Conservation (phyloP, 2,797 vertebrate species). For the Molossus alvarezi region DNA sequence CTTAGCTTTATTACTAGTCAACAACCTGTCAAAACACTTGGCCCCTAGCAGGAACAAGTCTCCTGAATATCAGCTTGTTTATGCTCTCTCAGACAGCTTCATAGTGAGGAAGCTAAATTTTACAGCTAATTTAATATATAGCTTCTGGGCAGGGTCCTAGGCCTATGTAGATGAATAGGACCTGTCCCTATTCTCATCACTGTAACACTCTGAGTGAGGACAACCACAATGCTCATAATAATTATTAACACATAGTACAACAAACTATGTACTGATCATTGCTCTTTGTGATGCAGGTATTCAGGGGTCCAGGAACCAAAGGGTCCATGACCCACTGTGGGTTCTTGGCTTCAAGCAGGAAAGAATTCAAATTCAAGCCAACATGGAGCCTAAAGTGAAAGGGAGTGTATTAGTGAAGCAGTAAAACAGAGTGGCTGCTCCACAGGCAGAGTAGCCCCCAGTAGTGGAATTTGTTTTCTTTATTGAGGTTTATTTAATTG, state of each 20-base stretch:
- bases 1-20: background rate
- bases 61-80: background rate
- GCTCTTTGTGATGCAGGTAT: background rate
- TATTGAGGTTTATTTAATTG: background rate
- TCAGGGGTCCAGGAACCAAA: background rate
- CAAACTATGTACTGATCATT: background rate
- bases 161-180: no score
- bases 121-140: background rate
- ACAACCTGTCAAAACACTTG: conserved; percentile 5
- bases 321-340: background rate
- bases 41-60: background rate
- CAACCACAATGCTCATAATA: background rate
- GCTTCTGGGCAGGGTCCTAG: background rate
- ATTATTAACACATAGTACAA: background rate
- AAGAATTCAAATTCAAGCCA: background rate
- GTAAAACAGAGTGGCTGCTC: background rate
- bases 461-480: background rate
- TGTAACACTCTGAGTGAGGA: background rate
- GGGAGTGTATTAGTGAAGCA: background rate
- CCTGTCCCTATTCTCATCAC: background rate
- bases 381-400: background rate
- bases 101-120: background rate
- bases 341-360: background rate
- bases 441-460: background rate
- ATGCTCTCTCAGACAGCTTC: background rate